Evolutionary conservation across 2,797 vertebrate species (phyloP), one percentile per base, ranked within the genome.

Genomic region (Spizella passerina): DNA sequence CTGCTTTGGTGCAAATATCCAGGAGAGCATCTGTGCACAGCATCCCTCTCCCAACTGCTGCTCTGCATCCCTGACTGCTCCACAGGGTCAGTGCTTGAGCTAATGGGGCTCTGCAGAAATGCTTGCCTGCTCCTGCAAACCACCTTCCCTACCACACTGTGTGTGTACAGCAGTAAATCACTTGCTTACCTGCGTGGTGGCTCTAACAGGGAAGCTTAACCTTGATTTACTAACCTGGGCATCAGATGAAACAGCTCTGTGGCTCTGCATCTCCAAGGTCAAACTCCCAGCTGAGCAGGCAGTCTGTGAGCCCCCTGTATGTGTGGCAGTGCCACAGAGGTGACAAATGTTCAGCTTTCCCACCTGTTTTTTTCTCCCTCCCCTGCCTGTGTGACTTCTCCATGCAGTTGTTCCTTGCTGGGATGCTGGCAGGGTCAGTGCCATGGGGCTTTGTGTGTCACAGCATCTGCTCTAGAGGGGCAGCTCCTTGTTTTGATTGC

Each of bases 381-480:
- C 14, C 10, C 30, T 70, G 50, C 34, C 71, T 1, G 0, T 8
- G 11, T 57, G 59, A 19, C 21, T 43, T 84, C 27, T 76, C 44
- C 21, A 1, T 3, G n/a, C 4, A 18, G 4, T 39, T 1, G 12
- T 47, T 82, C 52, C 41, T 65, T 34, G 18, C 21, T 16, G 1
- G 3, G 44, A 5, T 0, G 1, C 29, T 56, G 55, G n/a, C 56
- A 7, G 36, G 49, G 32, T 3, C 0, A 27, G 66, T 68, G 29
- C 68, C 0, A 0, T 6, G 29, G 34, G 43, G 38, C 26, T 36
- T 30, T 32, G 55, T 47, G 52, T 0, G 0, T 27, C 27, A 16
- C 0, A 1, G n/a, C 0, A 0, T 29, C 47, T 60, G 47, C 36
- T 32, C 17, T 14, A 34, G 18, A 34, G 30, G 4, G 39, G 18